A percentile compares a stretch with the other conserved stretches of the same genome.
phyloP scores from a whole-genome alignment of 2,113 vertebrate genomes.

The Tor tambroides region DNA sequence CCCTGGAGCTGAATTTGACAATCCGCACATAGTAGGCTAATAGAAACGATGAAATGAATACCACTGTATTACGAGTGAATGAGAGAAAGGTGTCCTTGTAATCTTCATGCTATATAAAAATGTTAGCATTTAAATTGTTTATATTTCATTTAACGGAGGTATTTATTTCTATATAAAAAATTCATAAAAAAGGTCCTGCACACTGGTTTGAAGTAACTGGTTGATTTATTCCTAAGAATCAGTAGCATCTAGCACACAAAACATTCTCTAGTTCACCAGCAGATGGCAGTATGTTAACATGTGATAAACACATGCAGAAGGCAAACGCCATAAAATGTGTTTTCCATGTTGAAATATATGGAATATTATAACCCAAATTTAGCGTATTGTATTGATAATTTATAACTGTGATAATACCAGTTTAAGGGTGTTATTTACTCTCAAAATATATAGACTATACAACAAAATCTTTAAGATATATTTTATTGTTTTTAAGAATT shows the following conservation, averaged over 20 bases:
- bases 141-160: neutral
- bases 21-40: neutral
- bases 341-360: neutral
- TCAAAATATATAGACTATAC: neutral
- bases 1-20: too few species aligned
- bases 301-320: neutral
- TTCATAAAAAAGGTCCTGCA: neutral
- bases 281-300: constrained; percentile 55
- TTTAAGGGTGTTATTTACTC: neutral
- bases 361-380: neutral
- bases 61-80: neutral
- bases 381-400: neutral
- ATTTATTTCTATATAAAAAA: neutral
- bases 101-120: neutral
- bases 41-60: neutral
- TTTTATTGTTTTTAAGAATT: neutral
- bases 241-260: neutral
- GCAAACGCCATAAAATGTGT: neutral
- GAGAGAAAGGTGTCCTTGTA: neutral
- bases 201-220: neutral
- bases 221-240: neutral
- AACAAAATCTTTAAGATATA: neutral
- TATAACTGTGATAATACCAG: neutral
- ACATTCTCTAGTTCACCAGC: constrained; percentile 38
- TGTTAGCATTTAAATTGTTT: neutral